Percentiles rank a stretch among this genome's conserved stretches.
phyloP scores from a whole-genome alignment of 2,888 invertebrate species.

The Eledona agricola region DNA sequence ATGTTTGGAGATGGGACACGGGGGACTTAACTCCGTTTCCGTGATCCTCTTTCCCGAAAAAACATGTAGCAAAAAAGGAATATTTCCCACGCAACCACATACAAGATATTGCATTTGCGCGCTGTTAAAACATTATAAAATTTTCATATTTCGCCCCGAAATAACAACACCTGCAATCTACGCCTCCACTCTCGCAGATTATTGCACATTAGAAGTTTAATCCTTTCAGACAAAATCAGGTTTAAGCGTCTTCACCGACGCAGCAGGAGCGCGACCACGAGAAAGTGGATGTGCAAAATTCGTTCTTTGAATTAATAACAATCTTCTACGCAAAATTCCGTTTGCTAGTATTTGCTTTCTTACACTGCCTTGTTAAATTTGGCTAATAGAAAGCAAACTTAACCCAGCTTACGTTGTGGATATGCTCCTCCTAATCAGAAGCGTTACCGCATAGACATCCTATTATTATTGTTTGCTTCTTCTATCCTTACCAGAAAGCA shows the following conservation, averaged over 20 bases:
- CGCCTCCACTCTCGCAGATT: constrained; percentile 18
- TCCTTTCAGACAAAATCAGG: constrained; percentile 8
- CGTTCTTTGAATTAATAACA: too few relatives aligned
- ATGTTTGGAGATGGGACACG: constrained; percentile 39
- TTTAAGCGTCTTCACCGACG: constrained; percentile 11
- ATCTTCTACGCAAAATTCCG: too few relatives aligned
- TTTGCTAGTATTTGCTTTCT: constrained; percentile 2
- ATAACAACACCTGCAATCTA: constrained; percentile 24
- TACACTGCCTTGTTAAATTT: constrained; percentile 10
- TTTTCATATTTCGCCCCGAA: constrained; percentile 20
- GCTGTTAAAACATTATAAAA: too few relatives aligned
- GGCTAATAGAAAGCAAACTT: constrained; percentile 22
- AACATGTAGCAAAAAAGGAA: constrained; percentile 36
- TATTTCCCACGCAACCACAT: too few relatives aligned
- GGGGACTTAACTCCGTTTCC: constrained; percentile 39
- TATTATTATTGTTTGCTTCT: constrained; percentile 20
- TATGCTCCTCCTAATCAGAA: constrained; percentile 18
- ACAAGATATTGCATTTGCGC: constrained; percentile 37
- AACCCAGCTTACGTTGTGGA: constrained; percentile 14
- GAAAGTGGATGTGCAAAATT: too few relatives aligned
- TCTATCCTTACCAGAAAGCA: constrained; percentile 11
- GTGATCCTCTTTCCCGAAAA: constrained; percentile 31
- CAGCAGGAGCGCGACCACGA: too few relatives aligned
- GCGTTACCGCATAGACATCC: constrained; percentile 9
- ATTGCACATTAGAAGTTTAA: constrained; percentile 22